phyloP scores from a whole-genome alignment of 2,113 vertebrate genomes.

The Protobothrops mucrosquamatus region DNA sequence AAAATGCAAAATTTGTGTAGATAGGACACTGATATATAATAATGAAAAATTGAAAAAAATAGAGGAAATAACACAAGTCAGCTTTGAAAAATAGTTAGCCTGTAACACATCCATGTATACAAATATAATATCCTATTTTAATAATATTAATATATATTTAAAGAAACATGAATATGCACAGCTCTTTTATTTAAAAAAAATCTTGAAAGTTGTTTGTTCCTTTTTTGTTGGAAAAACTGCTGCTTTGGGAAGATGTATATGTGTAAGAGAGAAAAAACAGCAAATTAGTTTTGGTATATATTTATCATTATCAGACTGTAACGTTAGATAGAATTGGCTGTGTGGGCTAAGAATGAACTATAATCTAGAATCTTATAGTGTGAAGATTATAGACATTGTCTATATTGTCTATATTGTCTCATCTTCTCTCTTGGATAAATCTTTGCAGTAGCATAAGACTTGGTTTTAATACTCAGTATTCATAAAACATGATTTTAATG shows the following conservation, averaged over 20 bases:
- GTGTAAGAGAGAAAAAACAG: neutral
- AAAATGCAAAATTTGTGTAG: neutral
- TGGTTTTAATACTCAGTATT: neutral
- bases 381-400: neutral
- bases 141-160: neutral
- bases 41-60: neutral
- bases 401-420: neutral
- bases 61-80: neutral
- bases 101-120: neutral
- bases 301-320: neutral
- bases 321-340: neutral
- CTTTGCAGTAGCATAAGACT: neutral
- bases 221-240: neutral
- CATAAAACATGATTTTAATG: neutral
- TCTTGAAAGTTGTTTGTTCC: neutral
- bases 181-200: neutral
- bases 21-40: neutral
- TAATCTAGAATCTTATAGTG: neutral
- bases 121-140: neutral
- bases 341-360: neutral
- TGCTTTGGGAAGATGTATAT: neutral
- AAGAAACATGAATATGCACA: neutral
- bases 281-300: neutral
- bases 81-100: neutral
- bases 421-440: conserved; percentile 3